These are phyloP conservation scores for Archilochus colubris DNA, from an alignment of 2,113 vertebrate species.

Conservation along the genomic window DNA sequence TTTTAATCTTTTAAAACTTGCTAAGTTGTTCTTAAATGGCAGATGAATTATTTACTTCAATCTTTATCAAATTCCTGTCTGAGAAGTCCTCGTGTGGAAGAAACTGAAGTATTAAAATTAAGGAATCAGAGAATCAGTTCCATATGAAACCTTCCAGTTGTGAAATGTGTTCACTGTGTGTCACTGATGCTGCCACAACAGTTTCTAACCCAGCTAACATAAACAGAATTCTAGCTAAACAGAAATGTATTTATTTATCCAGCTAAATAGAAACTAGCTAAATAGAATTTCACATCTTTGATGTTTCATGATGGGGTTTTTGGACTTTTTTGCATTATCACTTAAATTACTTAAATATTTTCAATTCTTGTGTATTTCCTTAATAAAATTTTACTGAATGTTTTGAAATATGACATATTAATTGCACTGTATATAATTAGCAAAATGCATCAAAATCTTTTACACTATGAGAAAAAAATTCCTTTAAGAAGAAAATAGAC, in stretches of 20 bases:
- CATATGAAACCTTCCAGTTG: not conserved
- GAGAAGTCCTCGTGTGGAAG: not conserved
- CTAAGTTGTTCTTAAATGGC: not conserved
- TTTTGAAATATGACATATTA: not conserved
- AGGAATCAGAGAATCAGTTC: not conserved
- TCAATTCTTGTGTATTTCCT: not conserved
- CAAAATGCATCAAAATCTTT: not conserved
- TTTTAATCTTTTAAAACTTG: not conserved
- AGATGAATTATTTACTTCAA: not conserved
- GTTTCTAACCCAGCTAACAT: not conserved
- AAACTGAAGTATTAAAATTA: not conserved
- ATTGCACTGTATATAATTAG: not conserved
- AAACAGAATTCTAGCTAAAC: not conserved
- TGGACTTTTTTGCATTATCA: not conserved
- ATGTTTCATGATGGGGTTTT: not conserved
- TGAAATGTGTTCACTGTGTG: not conserved
- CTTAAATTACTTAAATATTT: not conserved
- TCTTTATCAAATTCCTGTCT: not conserved
- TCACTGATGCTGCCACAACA: not conserved
- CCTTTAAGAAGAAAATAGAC: not conserved
- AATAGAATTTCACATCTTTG: not conserved
- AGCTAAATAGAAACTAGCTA: too few species aligned
- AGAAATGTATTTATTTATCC: too few species aligned
- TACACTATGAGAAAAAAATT: not conserved
- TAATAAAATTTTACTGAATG: not conserved